Evolutionary conservation across 2,888 invertebrate genomes (phyloP).

Genomic region (Myathropa florea): DNA sequence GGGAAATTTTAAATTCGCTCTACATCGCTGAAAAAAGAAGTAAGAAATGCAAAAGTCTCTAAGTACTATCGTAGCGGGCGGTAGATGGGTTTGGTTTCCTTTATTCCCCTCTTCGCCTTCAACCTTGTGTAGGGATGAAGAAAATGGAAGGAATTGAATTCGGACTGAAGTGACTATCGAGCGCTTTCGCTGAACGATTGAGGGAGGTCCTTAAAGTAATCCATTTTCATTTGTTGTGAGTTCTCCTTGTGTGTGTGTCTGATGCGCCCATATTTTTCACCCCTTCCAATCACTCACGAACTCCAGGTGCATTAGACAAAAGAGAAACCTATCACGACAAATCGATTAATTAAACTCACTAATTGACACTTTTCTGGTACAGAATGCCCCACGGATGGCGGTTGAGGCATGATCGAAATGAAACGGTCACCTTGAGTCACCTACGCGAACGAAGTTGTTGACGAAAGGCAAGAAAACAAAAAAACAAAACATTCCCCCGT

Average conservation of each 20-base stretch:
- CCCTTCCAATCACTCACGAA: neutral
- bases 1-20: slow-evolving; percentile 39
- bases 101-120: neutral
- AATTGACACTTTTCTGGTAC: slow-evolving; percentile 58
- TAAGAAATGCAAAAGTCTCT: neutral
- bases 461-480: neutral
- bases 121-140: neutral
- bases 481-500: slow-evolving; percentile 4
- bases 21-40: neutral
- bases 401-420: neutral
- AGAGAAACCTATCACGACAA: slow-evolving; percentile 48
- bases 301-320: neutral
- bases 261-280: too few species aligned
- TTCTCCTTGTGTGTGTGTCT: neutral
- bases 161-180: slow-evolving; percentile 25
- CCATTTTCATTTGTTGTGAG: slow-evolving; percentile 48
- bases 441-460: slow-evolving; percentile 58
- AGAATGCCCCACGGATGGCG: neutral
- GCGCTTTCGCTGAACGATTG: too few species aligned
- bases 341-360: slow-evolving; percentile 56
- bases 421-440: slow-evolving; percentile 52
- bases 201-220: slow-evolving; percentile 46
- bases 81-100: slow-evolving; percentile 14
- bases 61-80: neutral
- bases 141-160: too few species aligned